A percentile compares a stretch with the other conserved stretches of the same genome.
These are phyloP conservation scores for Graptemys geographica DNA, from an alignment of 2,797 vertebrate genomes.

Conservation along the genomic window DNA sequence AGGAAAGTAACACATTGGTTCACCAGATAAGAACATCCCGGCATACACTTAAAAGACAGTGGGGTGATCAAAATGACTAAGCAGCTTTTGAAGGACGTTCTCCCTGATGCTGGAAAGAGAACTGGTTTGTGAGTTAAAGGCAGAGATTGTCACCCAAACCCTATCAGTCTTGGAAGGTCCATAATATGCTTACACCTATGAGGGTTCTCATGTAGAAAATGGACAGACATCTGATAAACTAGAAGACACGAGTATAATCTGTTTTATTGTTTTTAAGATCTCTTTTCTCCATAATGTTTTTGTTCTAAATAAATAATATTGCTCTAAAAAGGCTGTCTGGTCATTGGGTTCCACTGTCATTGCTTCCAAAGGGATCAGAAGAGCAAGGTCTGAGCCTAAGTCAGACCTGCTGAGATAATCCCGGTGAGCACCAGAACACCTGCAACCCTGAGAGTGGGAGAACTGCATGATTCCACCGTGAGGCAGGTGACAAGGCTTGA, in stretches of 20 bases:
- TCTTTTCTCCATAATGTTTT: background rate
- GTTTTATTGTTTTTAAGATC: background rate
- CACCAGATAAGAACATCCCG: conserved; percentile 25
- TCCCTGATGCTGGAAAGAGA: conserved; percentile 24
- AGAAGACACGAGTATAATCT: background rate
- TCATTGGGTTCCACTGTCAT: background rate
- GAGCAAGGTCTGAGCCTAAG: background rate
- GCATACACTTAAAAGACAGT: background rate
- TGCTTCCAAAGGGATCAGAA: background rate
- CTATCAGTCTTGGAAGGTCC: background rate
- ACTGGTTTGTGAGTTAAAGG: background rate
- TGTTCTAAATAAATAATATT: background rate
- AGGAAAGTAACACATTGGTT: background rate
- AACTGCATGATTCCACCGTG: background rate
- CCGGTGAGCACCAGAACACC: background rate
- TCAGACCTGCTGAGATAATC: background rate
- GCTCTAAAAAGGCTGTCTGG: background rate
- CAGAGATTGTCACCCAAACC: background rate
- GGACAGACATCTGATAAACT: background rate
- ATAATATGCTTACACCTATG: background rate
- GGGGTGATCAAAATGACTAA: conserved; percentile 37
- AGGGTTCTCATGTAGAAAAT: background rate
- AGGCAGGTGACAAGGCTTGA: background rate
- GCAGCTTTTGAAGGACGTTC: background rate
- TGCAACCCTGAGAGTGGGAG: background rate